Percentiles rank a stretch among this genome's conserved stretches.
phyloP scores from a whole-genome alignment of 2,888 invertebrate species.

The Athalia circularis region DNA sequence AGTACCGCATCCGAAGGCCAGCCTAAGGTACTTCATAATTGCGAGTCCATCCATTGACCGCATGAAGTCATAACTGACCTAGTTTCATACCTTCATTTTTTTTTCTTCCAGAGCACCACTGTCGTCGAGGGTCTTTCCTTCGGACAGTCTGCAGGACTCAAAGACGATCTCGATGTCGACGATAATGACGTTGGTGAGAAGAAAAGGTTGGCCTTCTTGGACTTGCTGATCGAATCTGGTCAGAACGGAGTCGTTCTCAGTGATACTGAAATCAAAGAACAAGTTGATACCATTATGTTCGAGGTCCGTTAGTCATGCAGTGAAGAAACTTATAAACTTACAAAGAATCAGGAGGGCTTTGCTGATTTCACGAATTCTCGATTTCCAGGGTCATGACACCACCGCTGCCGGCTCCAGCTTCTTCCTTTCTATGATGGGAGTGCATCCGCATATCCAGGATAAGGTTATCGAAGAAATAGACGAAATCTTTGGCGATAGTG shows the following conservation, averaged over 20 bases:
- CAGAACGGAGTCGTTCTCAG: conserved; percentile 84
- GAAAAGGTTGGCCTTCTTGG: conserved; percentile 90
- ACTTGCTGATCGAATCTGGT: conserved; percentile 90
- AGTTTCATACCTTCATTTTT: background rate
- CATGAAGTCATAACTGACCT: background rate
- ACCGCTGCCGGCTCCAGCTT: conserved; percentile 92
- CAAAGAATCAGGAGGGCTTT: background rate
- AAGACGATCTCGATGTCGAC: conserved; percentile 88
- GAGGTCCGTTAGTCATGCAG: conserved; percentile 76
- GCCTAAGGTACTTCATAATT: conserved; percentile 41
- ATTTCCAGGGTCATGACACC: conserved; percentile 84
- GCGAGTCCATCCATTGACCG: background rate
- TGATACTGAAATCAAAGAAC: conserved; percentile 89
- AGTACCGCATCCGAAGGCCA: conserved; percentile 55
- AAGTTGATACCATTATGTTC: conserved; percentile 92
- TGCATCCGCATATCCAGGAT: conserved; percentile 87
- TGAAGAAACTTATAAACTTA: background rate
- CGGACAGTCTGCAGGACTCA: conserved; percentile 83
- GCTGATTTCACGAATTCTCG: background rate
- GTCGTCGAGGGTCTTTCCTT: conserved; percentile 82
- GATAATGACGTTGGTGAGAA: conserved; percentile 89
- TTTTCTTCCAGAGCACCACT: conserved; percentile 66
- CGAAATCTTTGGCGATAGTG: conserved; percentile 86
- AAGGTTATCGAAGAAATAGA: conserved; percentile 85
- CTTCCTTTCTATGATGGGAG: conserved; percentile 88